A percentile compares a stretch with the other conserved stretches of the same genome.
Evolutionary conservation across 2,113 vertebrate genomes (phyloP).

Genomic region (Lates calcarifer): DNA sequence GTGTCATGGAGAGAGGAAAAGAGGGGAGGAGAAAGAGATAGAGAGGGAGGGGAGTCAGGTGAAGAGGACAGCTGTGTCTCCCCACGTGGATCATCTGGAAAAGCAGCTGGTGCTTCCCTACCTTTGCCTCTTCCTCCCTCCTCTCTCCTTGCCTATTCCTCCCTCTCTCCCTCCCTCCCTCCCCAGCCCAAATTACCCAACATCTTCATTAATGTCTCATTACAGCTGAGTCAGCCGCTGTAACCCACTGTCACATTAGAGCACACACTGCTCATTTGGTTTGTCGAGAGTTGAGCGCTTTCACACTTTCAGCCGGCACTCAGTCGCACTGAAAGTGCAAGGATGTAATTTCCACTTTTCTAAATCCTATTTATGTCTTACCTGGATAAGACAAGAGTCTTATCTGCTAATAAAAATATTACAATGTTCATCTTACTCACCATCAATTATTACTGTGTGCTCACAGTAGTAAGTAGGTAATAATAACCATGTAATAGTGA

Average conservation of each 20-base stretch:
- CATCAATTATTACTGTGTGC: background rate
- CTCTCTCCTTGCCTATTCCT: slow-evolving; percentile 18
- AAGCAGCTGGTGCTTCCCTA: slow-evolving; percentile 71
- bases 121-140: slow-evolving; percentile 49
- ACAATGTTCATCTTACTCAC: background rate
- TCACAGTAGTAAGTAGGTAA: background rate
- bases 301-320: background rate
- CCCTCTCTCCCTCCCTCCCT: slow-evolving; percentile 20
- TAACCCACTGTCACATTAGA: slow-evolving; percentile 52
- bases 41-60: slow-evolving; percentile 44
- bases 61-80: slow-evolving; percentile 64
- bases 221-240: slow-evolving; percentile 76
- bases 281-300: slow-evolving; percentile 12
- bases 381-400: background rate
- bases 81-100: slow-evolving; percentile 74
- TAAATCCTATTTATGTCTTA: background rate
- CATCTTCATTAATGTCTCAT: slow-evolving; percentile 78
- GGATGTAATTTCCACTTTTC: background rate
- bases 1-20: background rate
- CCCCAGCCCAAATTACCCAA: slow-evolving; percentile 71
- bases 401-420: background rate
- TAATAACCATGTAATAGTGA: background rate
- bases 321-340: background rate
- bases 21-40: slow-evolving; percentile 13
- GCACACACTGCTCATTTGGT: slow-evolving; percentile 33